phyloP scores from a whole-genome alignment of 2,797 vertebrate genomes.

The Sphenodon punctatus region DNA sequence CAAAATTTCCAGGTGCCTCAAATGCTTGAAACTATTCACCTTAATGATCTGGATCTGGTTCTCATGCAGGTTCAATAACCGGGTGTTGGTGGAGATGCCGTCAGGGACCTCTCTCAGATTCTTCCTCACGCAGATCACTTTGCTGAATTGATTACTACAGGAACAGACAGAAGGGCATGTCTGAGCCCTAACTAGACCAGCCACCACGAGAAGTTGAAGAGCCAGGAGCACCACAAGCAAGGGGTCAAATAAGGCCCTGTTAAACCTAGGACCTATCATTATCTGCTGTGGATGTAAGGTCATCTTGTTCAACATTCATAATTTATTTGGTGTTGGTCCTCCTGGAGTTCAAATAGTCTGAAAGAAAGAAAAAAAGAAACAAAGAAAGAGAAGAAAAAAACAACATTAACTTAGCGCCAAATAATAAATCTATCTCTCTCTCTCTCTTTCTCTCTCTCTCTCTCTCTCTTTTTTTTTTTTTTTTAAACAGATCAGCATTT shows the following conservation, averaged over 20 bases:
- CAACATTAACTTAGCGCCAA: conserved; percentile 26
- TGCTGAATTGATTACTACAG: conserved; percentile 99
- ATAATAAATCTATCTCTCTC: neutral
- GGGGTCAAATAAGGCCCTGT: conserved; percentile 99
- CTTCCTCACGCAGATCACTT: conserved; percentile 97
- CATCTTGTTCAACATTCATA: conserved; percentile 99
- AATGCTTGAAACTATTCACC: conserved; percentile 99
- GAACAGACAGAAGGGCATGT: conserved; percentile 99
- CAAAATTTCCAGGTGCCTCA: conserved; percentile 96
- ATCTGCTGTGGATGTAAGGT: conserved; percentile 99
- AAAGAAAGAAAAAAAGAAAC: conserved; percentile 47
- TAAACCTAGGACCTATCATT: conserved; percentile 99
- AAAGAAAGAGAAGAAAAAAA: conserved; percentile 6
- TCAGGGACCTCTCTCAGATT: conserved; percentile 96
- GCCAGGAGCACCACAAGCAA: conserved; percentile 98
- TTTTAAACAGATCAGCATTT: neutral
- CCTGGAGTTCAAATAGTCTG: conserved; percentile 79
- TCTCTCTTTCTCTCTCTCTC: neutral
- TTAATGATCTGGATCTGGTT: conserved; percentile 99
- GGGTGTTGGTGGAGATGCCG: conserved; percentile 97
- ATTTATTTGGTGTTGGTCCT: conserved; percentile 95
- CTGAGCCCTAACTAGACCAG: conserved; percentile 96
- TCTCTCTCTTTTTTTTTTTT: neutral
- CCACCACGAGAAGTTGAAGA: conserved; percentile 98
- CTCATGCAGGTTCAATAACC: conserved; percentile 97